These are phyloP conservation scores for Dryobotodes eremita DNA, from an alignment of 2,888 invertebrate genomes.

Conservation along the genomic window DNA sequence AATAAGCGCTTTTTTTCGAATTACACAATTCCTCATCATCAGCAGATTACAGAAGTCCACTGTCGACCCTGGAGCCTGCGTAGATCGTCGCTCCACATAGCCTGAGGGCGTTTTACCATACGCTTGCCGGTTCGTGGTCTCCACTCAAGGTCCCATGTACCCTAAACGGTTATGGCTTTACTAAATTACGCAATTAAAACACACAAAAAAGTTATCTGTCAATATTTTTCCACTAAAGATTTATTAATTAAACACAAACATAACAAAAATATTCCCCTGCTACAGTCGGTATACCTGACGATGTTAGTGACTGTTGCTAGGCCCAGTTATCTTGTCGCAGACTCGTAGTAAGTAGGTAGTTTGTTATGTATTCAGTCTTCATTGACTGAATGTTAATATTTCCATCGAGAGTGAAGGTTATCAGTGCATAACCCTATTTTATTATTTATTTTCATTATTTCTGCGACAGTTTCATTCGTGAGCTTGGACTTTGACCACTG, in stretches of 20 bases:
- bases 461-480: not conserved
- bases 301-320: conserved; percentile 40
- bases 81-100: not conserved
- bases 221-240: conserved; percentile 29
- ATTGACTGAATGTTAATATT: conserved; percentile 19
- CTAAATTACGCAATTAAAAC: not conserved
- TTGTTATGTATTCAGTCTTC: conserved; percentile 25
- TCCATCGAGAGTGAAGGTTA: conserved; percentile 38
- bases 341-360: not conserved
- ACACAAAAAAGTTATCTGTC: conserved; percentile 11
- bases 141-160: not conserved
- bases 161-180: not conserved
- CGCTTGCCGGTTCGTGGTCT: not conserved
- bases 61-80: too few species aligned
- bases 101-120: not conserved
- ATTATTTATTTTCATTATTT: conserved; percentile 10
- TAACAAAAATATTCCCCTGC: not conserved
- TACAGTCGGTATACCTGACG: conserved; percentile 9
- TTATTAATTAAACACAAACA: conserved; percentile 18
- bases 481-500: not conserved
- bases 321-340: conserved; percentile 29
- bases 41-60: not conserved
- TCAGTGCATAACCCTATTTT: conserved; percentile 1
- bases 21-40: not conserved
- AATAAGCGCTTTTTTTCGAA: not conserved